Percentiles rank a stretch among this genome's conserved stretches.
These are phyloP conservation scores for Lycophotia porphyrea DNA, from an alignment of 2,888 invertebrate species.

Conservation along the genomic window DNA sequence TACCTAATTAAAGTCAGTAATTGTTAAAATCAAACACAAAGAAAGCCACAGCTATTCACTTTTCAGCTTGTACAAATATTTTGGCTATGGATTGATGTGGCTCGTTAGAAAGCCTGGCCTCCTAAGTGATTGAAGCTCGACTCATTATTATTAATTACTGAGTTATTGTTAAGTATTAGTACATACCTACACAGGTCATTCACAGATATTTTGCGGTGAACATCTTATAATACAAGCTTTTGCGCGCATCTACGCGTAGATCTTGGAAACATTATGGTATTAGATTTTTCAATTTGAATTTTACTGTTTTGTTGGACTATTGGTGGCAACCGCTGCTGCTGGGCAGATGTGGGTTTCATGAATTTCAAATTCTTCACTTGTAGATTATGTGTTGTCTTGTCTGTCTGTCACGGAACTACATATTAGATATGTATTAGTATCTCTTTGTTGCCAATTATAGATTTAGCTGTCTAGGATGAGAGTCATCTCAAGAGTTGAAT, in stretches of 20 bases:
- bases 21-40: conserved; percentile 46
- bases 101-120: conserved; percentile 65
- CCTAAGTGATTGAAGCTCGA: conserved; percentile 58
- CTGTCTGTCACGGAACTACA: neutral
- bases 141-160: conserved; percentile 69
- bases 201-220: conserved; percentile 41
- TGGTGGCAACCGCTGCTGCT: neutral
- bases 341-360: neutral
- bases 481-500: conserved; percentile 18
- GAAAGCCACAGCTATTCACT: conserved; percentile 45
- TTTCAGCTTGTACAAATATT: conserved; percentile 64
- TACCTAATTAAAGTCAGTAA: conserved; percentile 41
- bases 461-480: conserved; percentile 13
- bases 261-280: neutral
- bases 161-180: conserved; percentile 54
- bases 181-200: conserved; percentile 31
- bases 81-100: conserved; percentile 56
- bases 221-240: conserved; percentile 9
- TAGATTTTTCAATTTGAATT: neutral
- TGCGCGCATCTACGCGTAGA: neutral
- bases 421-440: neutral
- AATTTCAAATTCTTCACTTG: too few relatives aligned
- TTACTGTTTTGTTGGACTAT: neutral
- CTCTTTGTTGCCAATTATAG: conserved; percentile 10
- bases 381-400: neutral